phyloP scores from a whole-genome alignment of 2,888 invertebrate species.

The Rotaria socialis region DNA sequence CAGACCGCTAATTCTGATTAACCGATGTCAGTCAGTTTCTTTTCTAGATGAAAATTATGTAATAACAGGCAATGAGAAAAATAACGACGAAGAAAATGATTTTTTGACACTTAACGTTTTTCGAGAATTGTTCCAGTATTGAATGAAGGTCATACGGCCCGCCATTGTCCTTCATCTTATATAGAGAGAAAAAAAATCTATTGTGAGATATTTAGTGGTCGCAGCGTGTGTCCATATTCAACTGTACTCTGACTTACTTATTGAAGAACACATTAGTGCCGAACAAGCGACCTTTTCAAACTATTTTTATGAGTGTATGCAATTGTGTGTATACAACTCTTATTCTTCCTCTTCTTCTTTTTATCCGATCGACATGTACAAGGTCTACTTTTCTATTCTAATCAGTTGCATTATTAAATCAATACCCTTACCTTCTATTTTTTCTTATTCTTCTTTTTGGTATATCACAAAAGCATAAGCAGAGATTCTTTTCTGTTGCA shows the following conservation, averaged over 20 bases:
- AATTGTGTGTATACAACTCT: background rate
- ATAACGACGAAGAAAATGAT: background rate
- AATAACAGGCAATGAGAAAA: background rate
- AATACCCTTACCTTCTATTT: background rate
- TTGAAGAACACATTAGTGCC: background rate
- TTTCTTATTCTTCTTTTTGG: background rate
- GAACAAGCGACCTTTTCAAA: conserved; percentile 29
- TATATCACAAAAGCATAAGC: background rate
- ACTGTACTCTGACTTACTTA: background rate
- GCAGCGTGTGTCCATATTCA: background rate
- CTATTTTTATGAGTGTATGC: background rate
- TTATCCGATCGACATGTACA: conserved; percentile 24
- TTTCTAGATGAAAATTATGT: background rate
- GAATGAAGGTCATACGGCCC: background rate
- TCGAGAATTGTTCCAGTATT: background rate
- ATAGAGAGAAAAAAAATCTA: background rate
- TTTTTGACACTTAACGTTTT: background rate
- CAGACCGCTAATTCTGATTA: background rate
- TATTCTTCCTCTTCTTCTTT: background rate
- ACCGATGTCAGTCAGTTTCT: background rate
- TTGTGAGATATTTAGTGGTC: background rate
- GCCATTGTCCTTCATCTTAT: background rate
- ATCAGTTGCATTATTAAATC: conserved; percentile 29
- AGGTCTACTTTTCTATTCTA: conserved; percentile 16
- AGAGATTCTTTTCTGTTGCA: background rate